Evolutionary conservation across 2,113 vertebrate genomes (phyloP).

Genomic region (Cinclus mexicanus): DNA sequence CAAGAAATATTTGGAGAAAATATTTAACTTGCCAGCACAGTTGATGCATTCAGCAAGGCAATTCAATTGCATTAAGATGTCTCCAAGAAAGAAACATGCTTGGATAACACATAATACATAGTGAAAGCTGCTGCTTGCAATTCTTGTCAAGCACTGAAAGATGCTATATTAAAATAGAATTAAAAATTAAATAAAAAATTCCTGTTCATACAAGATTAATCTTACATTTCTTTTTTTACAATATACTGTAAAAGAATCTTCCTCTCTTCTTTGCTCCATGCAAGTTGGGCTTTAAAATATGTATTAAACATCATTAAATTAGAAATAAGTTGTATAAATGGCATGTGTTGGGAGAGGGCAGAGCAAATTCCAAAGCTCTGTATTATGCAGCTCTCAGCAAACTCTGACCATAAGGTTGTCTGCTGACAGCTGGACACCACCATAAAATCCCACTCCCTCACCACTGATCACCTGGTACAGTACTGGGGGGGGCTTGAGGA

Average conservation of each 20-base stretch:
- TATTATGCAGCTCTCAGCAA: neutral
- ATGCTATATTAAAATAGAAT: neutral
- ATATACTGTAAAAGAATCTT: neutral
- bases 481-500: fast-evolving
- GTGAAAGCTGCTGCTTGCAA: neutral
- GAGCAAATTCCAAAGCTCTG: neutral
- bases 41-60: neutral
- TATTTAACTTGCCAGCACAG: neutral
- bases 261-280: neutral
- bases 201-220: neutral
- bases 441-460: neutral
- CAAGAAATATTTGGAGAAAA: neutral
- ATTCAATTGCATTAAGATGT: neutral
- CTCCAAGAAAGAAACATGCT: neutral
- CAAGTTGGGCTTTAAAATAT: neutral
- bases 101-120: neutral
- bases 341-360: neutral
- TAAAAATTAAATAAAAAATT: neutral
- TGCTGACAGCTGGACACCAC: neutral
- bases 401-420: neutral
- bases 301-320: neutral
- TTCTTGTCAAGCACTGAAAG: neutral
- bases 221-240: neutral
- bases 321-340: neutral
- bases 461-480: neutral